Percentiles rank a stretch among this genome's conserved stretches.
phyloP scores from a whole-genome alignment of 1,140 invertebrate genomes.

The Platorchestia sp. region DNA sequence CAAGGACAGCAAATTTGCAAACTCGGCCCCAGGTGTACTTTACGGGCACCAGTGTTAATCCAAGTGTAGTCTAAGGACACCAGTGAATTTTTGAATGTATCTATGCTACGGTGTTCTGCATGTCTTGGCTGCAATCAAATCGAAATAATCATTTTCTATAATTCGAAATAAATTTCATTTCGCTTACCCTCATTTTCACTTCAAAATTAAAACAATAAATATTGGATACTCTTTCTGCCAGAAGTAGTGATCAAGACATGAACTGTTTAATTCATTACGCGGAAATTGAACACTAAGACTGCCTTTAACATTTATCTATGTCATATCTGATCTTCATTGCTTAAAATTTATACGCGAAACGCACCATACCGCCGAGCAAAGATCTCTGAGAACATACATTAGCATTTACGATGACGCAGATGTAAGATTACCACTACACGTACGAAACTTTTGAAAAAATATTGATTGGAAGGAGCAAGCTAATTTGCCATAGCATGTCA shows the following conservation, averaged over 20 bases:
- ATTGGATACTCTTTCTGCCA: neutral
- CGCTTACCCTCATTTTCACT: neutral
- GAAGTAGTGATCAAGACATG: neutral
- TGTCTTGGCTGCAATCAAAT: too few species aligned
- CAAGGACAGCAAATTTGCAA: too few species aligned
- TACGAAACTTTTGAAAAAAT: neutral
- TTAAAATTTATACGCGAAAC: too few species aligned
- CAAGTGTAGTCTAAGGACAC: too few species aligned
- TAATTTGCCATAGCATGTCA: neutral
- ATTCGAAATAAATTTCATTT: too few species aligned
- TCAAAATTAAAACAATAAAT: neutral
- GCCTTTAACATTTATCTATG: too few species aligned
- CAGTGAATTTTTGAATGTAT: too few species aligned
- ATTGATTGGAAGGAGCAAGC: neutral
- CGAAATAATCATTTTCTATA: too few species aligned
- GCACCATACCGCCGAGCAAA: neutral
- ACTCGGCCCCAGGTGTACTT: too few species aligned
- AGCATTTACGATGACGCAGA: neutral
- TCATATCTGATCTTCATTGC: too few species aligned
- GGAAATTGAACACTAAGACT: neutral
- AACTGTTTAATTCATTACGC: neutral
- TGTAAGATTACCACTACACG: neutral
- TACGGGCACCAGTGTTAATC: too few species aligned
- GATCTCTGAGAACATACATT: neutral
- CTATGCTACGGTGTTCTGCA: too few species aligned